Evolutionary conservation across 2,888 invertebrate genomes (phyloP).

Genomic region (Seladonia tumulorum): DNA sequence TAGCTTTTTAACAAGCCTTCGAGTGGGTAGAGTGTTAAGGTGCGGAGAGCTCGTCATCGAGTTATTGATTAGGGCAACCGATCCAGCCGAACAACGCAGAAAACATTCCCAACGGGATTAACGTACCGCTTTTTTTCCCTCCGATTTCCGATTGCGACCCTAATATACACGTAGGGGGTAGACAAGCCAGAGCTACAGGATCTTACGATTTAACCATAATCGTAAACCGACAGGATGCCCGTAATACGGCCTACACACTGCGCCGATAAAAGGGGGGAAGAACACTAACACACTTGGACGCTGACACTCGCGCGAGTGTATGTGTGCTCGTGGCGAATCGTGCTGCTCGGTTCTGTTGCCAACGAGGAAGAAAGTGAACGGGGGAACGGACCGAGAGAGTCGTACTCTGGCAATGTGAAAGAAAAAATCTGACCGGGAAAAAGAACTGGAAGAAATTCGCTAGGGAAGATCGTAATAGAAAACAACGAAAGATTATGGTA

Average conservation of each 20-base stretch:
- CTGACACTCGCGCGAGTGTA: background rate
- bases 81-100: background rate
- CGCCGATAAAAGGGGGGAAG: slow-evolving; percentile 2
- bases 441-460: background rate
- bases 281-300: background rate
- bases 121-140: background rate
- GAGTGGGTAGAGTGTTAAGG: too few species aligned
- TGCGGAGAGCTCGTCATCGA: background rate
- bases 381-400: background rate
- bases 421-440: slow-evolving; percentile 9
- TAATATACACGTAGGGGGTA: slow-evolving; percentile 17
- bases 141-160: background rate
- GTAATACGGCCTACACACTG: slow-evolving; percentile 19
- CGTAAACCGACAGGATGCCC: slow-evolving; percentile 30
- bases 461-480: background rate
- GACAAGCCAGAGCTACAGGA: slow-evolving; percentile 13
- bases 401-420: too few species aligned
- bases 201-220: slow-evolving; percentile 40
- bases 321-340: background rate
- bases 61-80: background rate
- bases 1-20: too few species aligned
- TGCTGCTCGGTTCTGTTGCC: slow-evolving; percentile 12
- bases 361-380: background rate
- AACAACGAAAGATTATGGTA: background rate
- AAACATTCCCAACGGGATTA: background rate